Conservation (phyloP, 2,797 vertebrate genomes). For the Chiloscyllium punctatum region DNA sequence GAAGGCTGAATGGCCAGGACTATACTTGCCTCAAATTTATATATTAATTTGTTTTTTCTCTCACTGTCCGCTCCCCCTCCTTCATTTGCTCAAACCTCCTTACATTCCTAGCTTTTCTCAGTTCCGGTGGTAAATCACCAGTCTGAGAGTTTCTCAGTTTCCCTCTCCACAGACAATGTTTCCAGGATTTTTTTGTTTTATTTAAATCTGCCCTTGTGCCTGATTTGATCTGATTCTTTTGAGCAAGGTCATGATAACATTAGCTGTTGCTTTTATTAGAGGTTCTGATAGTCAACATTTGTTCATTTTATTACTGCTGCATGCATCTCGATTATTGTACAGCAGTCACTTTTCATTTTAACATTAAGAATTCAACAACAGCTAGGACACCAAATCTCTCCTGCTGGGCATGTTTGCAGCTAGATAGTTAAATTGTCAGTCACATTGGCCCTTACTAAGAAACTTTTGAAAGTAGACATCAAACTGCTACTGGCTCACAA, state of each 20-base stretch:
- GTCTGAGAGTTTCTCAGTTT: neutral
- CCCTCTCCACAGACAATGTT: neutral
- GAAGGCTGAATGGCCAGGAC: too few species aligned
- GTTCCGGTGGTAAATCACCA: too few species aligned
- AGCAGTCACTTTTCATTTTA: slow-evolving; percentile 14
- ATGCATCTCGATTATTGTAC: neutral
- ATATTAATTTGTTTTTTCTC: too few species aligned
- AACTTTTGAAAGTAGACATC: neutral
- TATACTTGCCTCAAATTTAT: too few species aligned
- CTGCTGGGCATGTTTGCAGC: neutral
- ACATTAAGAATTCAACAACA: neutral
- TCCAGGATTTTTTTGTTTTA: neutral
- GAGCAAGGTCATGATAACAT: neutral
- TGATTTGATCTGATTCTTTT: neutral
- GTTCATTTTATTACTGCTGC: neutral
- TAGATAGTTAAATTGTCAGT: neutral
- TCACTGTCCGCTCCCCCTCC: too few species aligned
- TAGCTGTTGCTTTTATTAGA: neutral
- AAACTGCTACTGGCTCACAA: neutral
- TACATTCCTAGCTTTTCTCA: too few species aligned
- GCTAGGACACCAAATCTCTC: neutral
- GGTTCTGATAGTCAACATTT: neutral
- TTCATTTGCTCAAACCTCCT: too few species aligned
- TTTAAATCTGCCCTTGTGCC: neutral
- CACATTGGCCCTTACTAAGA: neutral